Evolutionary conservation across 2,797 vertebrate genomes (phyloP).

Genomic region (Phoeniculus purpureus): DNA sequence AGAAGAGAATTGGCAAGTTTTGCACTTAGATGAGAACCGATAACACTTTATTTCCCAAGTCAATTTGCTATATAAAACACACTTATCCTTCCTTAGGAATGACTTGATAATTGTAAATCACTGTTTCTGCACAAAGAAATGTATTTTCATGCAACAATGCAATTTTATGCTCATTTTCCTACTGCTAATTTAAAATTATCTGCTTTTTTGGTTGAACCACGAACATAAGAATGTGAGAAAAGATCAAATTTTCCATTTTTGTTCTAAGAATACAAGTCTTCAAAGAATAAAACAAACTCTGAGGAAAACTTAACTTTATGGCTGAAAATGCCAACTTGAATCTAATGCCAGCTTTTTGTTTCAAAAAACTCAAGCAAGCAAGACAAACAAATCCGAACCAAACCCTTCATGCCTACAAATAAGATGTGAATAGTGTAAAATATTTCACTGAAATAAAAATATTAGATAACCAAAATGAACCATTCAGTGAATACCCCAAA

Average conservation of each 20-base stretch:
- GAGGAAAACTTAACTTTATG: not conserved
- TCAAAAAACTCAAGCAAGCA: not conserved
- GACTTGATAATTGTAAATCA: constrained; percentile 34
- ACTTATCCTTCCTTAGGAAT: constrained; percentile 56
- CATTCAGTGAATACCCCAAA: not conserved
- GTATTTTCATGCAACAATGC: not conserved
- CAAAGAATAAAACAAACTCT: not conserved
- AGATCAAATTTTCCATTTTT: not conserved
- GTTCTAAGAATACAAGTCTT: not conserved
- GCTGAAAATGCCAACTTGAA: not conserved
- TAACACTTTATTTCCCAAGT: constrained; percentile 42
- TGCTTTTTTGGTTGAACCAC: not conserved
- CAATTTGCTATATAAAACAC: constrained; percentile 62
- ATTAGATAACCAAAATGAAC: not conserved
- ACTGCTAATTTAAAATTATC: not conserved
- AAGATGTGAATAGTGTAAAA: not conserved
- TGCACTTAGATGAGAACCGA: constrained; percentile 50
- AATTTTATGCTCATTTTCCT: constrained; percentile 5
- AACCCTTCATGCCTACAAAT: not conserved
- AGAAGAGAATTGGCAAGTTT: constrained; percentile 67
- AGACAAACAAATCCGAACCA: accelerated
- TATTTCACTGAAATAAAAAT: not conserved
- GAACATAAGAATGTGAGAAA: not conserved
- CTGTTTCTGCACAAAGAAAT: constrained; percentile 14
- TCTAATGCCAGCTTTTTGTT: not conserved